Percentiles rank a stretch among this genome's conserved stretches.
phyloP scores from a whole-genome alignment of 2,113 vertebrate genomes.

The Gambusia affinis region DNA sequence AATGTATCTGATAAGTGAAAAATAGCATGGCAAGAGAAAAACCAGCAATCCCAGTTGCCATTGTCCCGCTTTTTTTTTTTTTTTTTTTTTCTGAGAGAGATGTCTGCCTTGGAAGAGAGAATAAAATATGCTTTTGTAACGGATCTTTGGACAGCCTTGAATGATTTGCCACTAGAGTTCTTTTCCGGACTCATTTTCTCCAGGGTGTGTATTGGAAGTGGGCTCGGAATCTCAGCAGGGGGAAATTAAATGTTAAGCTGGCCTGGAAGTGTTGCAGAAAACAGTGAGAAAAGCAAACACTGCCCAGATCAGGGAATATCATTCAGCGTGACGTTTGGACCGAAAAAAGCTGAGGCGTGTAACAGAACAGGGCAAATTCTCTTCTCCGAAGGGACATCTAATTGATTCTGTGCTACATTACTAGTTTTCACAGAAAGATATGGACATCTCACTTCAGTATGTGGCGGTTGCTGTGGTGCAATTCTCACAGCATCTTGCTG shows the following conservation, averaged over 20 bases:
- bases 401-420: constrained; percentile 75
- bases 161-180: constrained; percentile 65
- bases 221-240: constrained; percentile 68
- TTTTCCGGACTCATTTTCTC: constrained; percentile 72
- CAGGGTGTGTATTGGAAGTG: constrained; percentile 57
- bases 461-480: constrained; percentile 48
- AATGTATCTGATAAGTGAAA: constrained; percentile 80
- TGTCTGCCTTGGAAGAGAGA: constrained; percentile 72
- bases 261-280: constrained; percentile 78
- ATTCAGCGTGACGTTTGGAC: constrained; percentile 69
- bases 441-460: constrained; percentile 65
- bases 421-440: constrained; percentile 54
- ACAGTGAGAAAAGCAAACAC: constrained; percentile 73
- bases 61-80: constrained; percentile 66
- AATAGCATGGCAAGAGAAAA: constrained; percentile 80
- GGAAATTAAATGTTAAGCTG: constrained; percentile 74
- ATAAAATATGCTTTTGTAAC: constrained; percentile 78
- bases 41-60: constrained; percentile 72
- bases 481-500: constrained; percentile 48
- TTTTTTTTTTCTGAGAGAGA: constrained; percentile 57
- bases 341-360: constrained; percentile 64
- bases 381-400: constrained; percentile 63
- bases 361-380: constrained; percentile 66
- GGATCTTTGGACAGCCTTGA: constrained; percentile 76
- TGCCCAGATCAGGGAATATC: constrained; percentile 73